Evolutionary conservation across 2,888 invertebrate species (phyloP).

Genomic region (Busseola fusca): DNA sequence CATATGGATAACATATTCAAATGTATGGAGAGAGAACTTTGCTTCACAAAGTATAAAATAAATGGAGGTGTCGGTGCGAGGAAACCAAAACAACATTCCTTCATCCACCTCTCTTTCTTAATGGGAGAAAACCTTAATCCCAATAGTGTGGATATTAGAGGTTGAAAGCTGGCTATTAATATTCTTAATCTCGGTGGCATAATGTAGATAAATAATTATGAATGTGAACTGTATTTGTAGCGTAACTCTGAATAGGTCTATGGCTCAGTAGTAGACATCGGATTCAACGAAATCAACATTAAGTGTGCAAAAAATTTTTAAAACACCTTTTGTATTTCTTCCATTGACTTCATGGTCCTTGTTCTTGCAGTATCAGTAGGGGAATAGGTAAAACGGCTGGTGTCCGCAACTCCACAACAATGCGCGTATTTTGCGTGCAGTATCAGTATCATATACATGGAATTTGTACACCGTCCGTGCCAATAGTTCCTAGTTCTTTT

Average conservation of each 20-base stretch:
- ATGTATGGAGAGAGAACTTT: constrained; percentile 41
- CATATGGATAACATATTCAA: constrained; percentile 54
- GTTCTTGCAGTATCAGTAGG: constrained; percentile 3
- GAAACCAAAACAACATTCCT: neutral
- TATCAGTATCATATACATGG: constrained; percentile 34
- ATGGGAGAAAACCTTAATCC: neutral
- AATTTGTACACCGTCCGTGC: constrained; percentile 10
- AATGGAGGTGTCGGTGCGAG: neutral
- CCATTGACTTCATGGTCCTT: constrained; percentile 27
- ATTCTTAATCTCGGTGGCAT: neutral
- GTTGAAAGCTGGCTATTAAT: neutral
- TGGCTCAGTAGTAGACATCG: too few species aligned
- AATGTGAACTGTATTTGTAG: neutral
- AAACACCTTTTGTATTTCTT: neutral
- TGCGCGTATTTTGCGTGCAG: too few species aligned
- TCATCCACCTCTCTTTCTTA: neutral
- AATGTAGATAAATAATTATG: neutral
- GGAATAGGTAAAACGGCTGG: too few species aligned
- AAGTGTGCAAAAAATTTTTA: neutral
- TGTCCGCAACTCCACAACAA: too few species aligned
- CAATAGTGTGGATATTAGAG: neutral
- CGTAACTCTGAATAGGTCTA: neutral
- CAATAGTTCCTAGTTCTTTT: constrained; percentile 27
- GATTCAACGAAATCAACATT: neutral
- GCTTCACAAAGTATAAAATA: constrained; percentile 21